These are phyloP conservation scores for Otis tarda DNA, from an alignment of 2,113 vertebrate species.

Conservation along the genomic window DNA sequence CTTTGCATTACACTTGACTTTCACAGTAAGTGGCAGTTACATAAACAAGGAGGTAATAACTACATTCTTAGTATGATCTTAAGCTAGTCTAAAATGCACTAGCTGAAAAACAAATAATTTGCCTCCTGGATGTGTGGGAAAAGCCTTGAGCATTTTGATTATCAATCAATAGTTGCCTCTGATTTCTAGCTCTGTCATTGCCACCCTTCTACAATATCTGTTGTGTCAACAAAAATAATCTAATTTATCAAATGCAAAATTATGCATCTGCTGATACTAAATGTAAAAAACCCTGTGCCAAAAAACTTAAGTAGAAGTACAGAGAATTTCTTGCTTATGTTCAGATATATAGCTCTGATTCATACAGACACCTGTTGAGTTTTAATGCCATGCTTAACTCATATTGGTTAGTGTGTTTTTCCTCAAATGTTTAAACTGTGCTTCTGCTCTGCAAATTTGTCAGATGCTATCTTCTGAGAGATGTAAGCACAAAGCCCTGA, in stretches of 20 bases:
- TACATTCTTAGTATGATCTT: background rate
- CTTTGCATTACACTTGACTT: background rate
- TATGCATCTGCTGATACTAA: background rate
- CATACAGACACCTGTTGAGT: background rate
- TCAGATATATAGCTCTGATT: background rate
- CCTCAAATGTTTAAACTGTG: background rate
- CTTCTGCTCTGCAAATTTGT: background rate
- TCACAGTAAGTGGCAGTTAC: background rate
- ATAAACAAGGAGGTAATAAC: constrained; percentile 8
- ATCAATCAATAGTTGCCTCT: background rate
- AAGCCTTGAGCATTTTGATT: background rate
- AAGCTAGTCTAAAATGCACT: background rate
- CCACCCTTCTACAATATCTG: background rate
- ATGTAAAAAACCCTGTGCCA: background rate
- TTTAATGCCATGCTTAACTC: background rate
- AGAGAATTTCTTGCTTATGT: background rate
- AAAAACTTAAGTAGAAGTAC: background rate
- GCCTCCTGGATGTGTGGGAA: background rate
- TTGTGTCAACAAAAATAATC: background rate
- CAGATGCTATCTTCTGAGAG: background rate
- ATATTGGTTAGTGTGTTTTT: background rate
- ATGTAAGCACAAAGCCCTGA: background rate
- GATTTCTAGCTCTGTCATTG: background rate
- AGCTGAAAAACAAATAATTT: background rate
- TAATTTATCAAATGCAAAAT: background rate